Evolutionary conservation across 2,797 vertebrate genomes (phyloP).

Genomic region (Pteronotus mesoamericanus): DNA sequence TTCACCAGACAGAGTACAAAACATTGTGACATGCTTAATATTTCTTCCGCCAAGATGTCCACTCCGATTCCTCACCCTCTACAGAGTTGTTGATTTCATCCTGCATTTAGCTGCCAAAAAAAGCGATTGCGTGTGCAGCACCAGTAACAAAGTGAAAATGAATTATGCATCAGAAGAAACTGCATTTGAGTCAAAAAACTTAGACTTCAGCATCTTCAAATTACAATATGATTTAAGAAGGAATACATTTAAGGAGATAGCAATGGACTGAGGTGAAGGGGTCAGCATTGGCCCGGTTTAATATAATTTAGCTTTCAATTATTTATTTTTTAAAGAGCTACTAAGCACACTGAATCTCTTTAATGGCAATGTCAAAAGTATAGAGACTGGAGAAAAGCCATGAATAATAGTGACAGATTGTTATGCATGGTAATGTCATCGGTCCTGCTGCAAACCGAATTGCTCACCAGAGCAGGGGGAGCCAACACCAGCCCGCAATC

Average conservation of each 20-base stretch:
- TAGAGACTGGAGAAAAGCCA: conserved; percentile 82
- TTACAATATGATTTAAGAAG: conserved; percentile 85
- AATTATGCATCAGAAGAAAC: conserved; percentile 85
- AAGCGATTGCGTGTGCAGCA: conserved; percentile 79
- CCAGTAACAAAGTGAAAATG: conserved; percentile 85
- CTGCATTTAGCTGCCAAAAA: conserved; percentile 85
- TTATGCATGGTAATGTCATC: conserved; percentile 79
- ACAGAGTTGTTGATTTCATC: conserved; percentile 85
- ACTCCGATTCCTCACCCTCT: conserved; percentile 84
- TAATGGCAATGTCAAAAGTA: conserved; percentile 82
- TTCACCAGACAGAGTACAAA: conserved; percentile 83
- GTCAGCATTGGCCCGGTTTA: conserved; percentile 77
- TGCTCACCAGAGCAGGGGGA: conserved; percentile 54
- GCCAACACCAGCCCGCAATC: conserved; percentile 1
- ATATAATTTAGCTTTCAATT: conserved; percentile 84
- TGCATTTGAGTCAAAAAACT: conserved; percentile 83
- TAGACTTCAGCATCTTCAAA: conserved; percentile 85
- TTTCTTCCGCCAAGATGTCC: conserved; percentile 83
- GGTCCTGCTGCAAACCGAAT: conserved; percentile 76
- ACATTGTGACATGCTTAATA: conserved; percentile 86
- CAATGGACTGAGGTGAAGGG: conserved; percentile 77
- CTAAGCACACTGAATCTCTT: conserved; percentile 81
- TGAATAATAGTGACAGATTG: conserved; percentile 83
- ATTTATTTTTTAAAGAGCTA: conserved; percentile 85
- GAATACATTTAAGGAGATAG: conserved; percentile 84